These are phyloP conservation scores for Pluvialis apricaria DNA, from an alignment of 2,113 vertebrate genomes.

Conservation along the genomic window DNA sequence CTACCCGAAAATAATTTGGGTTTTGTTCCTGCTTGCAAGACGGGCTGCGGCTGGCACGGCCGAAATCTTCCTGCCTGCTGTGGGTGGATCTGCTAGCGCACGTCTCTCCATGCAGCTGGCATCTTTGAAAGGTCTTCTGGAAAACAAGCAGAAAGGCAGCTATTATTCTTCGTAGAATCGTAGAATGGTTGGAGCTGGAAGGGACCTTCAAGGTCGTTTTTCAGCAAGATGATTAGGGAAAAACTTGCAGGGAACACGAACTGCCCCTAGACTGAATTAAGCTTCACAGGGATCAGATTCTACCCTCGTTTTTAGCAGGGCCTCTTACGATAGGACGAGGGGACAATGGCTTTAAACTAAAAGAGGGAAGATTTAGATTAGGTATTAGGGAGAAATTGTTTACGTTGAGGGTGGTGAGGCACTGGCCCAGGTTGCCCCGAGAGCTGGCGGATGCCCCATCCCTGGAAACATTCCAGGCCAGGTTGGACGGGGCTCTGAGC, in stretches of 20 bases:
- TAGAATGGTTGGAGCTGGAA: not conserved
- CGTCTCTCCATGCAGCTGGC: accelerated
- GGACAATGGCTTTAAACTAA: not conserved
- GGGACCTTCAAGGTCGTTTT: not conserved
- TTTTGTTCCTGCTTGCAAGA: too few relatives aligned
- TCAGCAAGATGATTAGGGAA: accelerated
- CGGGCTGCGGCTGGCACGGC: not conserved
- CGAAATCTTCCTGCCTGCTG: not conserved
- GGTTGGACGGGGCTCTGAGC: not conserved
- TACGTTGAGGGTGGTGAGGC: not conserved
- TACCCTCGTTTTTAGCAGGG: not conserved
- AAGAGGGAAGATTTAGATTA: not conserved
- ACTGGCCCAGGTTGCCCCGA: not conserved
- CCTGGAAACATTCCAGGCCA: not conserved
- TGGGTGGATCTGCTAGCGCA: not conserved
- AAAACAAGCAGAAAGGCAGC: not conserved
- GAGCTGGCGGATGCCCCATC: not conserved
- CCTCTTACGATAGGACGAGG: not conserved
- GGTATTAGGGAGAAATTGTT: not conserved
- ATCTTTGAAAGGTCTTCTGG: not conserved
- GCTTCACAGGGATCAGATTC: not conserved
- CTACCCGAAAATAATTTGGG: accelerated
- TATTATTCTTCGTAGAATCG: not conserved
- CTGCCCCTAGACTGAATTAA: not conserved
- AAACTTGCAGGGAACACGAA: too few relatives aligned